These are phyloP conservation scores for Vicugna pacos DNA, from an alignment of 2,113 vertebrate species.

Conservation along the genomic window DNA sequence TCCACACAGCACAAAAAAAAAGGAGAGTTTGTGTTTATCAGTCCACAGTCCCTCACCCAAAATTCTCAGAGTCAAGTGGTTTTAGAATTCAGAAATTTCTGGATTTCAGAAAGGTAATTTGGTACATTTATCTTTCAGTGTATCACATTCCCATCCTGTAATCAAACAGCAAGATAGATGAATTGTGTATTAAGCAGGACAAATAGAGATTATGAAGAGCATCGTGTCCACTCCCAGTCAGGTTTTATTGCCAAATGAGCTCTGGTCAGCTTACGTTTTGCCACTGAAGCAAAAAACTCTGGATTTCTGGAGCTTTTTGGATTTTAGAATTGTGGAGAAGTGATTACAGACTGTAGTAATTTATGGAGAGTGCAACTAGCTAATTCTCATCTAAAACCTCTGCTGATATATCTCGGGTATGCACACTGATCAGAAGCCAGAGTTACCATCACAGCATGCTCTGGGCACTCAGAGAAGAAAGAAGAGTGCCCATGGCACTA, in stretches of 20 bases:
- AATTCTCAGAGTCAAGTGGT: neutral
- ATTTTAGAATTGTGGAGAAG: neutral
- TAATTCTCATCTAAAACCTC: neutral
- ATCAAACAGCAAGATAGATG: neutral
- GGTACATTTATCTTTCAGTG: neutral
- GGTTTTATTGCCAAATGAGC: neutral
- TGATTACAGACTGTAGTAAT: neutral
- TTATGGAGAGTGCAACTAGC: neutral
- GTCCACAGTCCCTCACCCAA: neutral
- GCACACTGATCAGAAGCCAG: neutral
- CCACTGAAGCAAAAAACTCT: neutral
- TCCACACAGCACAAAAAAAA: neutral
- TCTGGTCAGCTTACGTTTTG: neutral
- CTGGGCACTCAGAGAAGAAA: neutral
- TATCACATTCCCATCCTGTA: neutral
- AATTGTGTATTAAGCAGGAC: neutral
- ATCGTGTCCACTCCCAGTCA: neutral
- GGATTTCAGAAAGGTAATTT: neutral
- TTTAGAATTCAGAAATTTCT: neutral
- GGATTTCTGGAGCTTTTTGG: neutral
- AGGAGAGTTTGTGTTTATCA: neutral
- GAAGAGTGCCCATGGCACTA: fast-evolving
- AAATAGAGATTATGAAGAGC: neutral
- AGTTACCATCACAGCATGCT: neutral
- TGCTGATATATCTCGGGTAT: neutral